Base-by-base conservation (phyloP, 2,888 invertebrate species). In the Xylophagus ater region DNA sequence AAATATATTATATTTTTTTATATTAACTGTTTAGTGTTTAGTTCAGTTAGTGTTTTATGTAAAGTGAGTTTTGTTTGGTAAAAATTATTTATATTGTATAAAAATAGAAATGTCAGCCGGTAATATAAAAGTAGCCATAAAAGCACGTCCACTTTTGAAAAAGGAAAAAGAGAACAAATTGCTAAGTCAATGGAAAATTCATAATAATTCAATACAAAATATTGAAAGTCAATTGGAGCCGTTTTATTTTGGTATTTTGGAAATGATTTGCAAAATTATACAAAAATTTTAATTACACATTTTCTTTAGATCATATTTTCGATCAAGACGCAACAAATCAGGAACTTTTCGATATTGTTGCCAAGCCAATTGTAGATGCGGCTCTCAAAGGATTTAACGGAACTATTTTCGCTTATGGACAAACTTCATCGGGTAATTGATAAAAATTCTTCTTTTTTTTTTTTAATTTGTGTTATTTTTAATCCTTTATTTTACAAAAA, bases 351-450 rank as follows among this genome's bases (percentile, higher is more conserved):
- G 59, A 78, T 46, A 70, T 68, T 40, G 67, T 83, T 47, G 81
- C 79, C 1, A 72, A 74, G 50, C 80, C 81, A 0, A 78, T 86
- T 45, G 76, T 86, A 3, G 70, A 78, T 45, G 73, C 80, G 1
- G 75, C 79, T 1, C 68, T 81, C 10, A 71, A 74, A 45, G 87
- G 87, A 3, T 77, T 84, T 51, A 86, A 87, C 59, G 88, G 86
- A 2, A 90, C 90, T 0, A 78, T 92, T 47, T 87, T 92, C 66
- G 88, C 89, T 0, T 92, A 92, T 58, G 90, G 90, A 6, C 90
- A 90, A 61, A 90, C 89, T 4, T 83, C 87, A 1, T 88, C 88
- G 0, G 92, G 89, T 37, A 47, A 26, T 42, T 33, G 2, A 12
- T 7, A 13, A 6, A 7, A 17, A 13, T 14, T 18, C 4, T 13